A percentile compares a stretch with the other conserved stretches of the same genome.
Evolutionary conservation across 2,113 vertebrate genomes (phyloP).

Genomic region (Megaceryle maxima): DNA sequence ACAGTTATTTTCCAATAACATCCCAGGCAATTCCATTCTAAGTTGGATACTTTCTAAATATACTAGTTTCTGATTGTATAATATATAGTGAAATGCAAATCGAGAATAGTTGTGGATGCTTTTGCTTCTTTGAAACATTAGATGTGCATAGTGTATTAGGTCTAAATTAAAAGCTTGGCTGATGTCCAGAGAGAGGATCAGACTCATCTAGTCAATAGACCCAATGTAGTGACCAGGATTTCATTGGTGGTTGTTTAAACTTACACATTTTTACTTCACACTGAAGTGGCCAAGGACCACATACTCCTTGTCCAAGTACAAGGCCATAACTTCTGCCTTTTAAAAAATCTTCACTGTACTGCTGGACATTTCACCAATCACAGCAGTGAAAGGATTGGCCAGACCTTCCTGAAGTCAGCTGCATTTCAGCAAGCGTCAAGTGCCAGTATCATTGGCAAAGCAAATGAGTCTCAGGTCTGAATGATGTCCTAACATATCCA

Average conservation of each 20-base stretch:
- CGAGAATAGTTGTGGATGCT: not conserved
- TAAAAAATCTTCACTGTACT: not conserved
- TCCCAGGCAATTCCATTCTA: not conserved
- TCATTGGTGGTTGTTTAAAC: not conserved
- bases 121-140: not conserved
- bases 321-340: not conserved
- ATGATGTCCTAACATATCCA: accelerated
- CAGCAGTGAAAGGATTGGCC: not conserved
- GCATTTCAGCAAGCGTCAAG: not conserved
- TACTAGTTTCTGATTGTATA: not conserved
- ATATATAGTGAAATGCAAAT: not conserved
- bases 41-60: not conserved
- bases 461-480: accelerated
- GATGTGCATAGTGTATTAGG: too few species aligned
- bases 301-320: not conserved
- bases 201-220: not conserved
- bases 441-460: not conserved
- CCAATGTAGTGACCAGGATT: not conserved
- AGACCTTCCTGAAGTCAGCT: not conserved
- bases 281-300: not conserved
- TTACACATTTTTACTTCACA: not conserved
- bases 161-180: not conserved
- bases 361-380: not conserved
- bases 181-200: not conserved
- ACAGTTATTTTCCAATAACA: not conserved